These are phyloP conservation scores for Wasmannia auropunctata DNA, from an alignment of 1,140 invertebrate species.

Conservation along the genomic window DNA sequence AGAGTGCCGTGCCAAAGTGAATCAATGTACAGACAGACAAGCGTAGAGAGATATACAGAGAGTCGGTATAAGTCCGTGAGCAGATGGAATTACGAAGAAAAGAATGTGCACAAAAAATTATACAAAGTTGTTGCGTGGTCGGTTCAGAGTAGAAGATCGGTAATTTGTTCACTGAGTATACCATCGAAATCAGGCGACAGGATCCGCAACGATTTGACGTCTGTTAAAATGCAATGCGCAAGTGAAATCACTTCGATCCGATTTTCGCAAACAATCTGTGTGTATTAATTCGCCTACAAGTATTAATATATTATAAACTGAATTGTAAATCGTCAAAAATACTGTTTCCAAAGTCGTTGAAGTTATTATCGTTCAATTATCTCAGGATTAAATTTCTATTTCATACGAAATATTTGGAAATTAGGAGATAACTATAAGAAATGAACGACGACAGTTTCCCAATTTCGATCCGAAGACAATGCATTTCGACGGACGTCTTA, in stretches of 20 bases:
- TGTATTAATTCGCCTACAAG: not conserved
- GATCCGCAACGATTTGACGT: conserved; percentile 18
- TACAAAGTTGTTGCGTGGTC: conserved; percentile 45
- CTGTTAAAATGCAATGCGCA: conserved; percentile 9
- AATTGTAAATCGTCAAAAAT: not conserved
- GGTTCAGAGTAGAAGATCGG: conserved; percentile 41
- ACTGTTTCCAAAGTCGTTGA: not conserved
- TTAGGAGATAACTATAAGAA: not conserved
- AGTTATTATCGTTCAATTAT: not conserved
- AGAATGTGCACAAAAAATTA: conserved; percentile 53
- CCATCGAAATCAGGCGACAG: not conserved
- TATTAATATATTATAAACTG: not conserved
- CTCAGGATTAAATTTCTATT: not conserved
- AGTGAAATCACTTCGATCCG: not conserved
- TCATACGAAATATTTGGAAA: not conserved
- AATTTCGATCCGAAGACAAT: not conserved
- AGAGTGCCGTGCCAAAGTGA: conserved; percentile 76
- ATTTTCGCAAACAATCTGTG: not conserved
- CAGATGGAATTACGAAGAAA: conserved; percentile 39
- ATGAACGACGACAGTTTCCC: too few relatives aligned
- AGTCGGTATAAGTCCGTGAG: conserved; percentile 62
- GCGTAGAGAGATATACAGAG: conserved; percentile 72
- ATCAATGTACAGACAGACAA: conserved; percentile 75
- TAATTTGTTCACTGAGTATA: conserved; percentile 8
- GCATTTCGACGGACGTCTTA: conserved; percentile 9